phyloP scores from a whole-genome alignment of 2,797 vertebrate species.

The Microcaecilia unicolor region DNA sequence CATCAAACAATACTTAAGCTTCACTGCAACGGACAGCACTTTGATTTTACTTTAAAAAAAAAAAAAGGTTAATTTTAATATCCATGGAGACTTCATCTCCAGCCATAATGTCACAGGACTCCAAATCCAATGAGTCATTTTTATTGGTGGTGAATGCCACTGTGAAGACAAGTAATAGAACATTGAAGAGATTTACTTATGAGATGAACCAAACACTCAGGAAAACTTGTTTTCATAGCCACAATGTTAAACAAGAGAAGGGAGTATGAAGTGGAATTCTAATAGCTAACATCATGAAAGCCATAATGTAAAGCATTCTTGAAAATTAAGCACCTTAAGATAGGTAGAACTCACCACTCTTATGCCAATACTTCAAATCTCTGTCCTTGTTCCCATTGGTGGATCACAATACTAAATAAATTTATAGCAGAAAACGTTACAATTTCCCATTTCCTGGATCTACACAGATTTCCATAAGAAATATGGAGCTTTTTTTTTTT shows the following conservation, averaged over 20 bases:
- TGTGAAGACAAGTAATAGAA: slow-evolving; percentile 31
- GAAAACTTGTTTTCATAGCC: slow-evolving; percentile 11
- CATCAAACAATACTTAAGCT: slow-evolving; percentile 45
- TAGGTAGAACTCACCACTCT: too few relatives aligned
- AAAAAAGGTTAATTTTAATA: slow-evolving; percentile 58
- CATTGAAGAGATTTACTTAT: slow-evolving; percentile 18
- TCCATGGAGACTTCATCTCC: slow-evolving; percentile 36
- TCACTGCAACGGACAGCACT: slow-evolving; percentile 37
- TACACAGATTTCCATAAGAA: too few relatives aligned
- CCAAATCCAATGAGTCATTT: slow-evolving; percentile 22
- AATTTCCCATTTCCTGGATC: too few relatives aligned
- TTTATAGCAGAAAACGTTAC: too few relatives aligned
- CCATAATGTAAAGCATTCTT: too few relatives aligned
- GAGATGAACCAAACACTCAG: slow-evolving; percentile 23
- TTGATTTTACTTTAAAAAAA: slow-evolving; percentile 52
- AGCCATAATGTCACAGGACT: slow-evolving; percentile 25
- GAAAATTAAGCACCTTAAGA: too few relatives aligned
- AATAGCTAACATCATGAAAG: too few relatives aligned
- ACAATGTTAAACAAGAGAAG: slow-evolving; percentile 6
- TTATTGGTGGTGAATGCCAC: slow-evolving; percentile 17
- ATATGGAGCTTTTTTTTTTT: too few relatives aligned
- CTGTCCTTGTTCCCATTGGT: too few relatives aligned
- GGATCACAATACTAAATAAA: too few relatives aligned
- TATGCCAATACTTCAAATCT: too few relatives aligned
- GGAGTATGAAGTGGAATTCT: too few relatives aligned